Base-by-base conservation (phyloP, 2,888 invertebrate species). In the Acronicta alni region DNA sequence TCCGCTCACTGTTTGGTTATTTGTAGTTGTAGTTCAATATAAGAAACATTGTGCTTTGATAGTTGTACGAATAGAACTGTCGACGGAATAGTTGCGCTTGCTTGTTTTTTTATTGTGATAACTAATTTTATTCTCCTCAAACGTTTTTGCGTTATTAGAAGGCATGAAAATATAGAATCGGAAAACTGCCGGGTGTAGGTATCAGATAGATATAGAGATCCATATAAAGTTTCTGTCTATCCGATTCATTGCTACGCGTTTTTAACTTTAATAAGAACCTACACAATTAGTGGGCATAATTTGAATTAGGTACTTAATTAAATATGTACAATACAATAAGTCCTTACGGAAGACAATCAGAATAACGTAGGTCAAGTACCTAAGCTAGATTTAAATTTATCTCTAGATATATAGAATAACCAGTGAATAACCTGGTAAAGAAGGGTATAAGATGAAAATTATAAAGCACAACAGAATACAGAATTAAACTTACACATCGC, bases 401-500 rank as follows among this genome's bases (percentile, higher is more conserved):
- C 26, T 26, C 26, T 26, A n/a, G n/a, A n/a, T n/a, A 1, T 26
- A 8, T 32, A 30, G 12, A 30, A 30, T 30, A 12, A 32, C 32
- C 26, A 26, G 26, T 2, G 23, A 30, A 16, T 30, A 41, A 16
- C 30, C 1, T 10, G 7, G 5, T 44, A 5, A 26, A 47, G 26
- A 46, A 17, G 16, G 15, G 12, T 51, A 18, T n/a, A 54, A 59
- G 42, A 47, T n/a, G 42, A 51, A 67, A 67, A 49, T 72, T 35
- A 74, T 63, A 64, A 44, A 43, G 42, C 57, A 57, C 56, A 64
- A 58, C 52, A 53, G 70, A 55, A 65, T 62, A 64, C 62, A 67
- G 52, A 67, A 67, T 72, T 57, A 71, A 57, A 72, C 69, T 51
- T 62, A 67, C 64, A 65, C 65, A 69, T 69, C 59, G 72, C 80